phyloP scores from a whole-genome alignment of 2,797 vertebrate genomes.

The Phrynocephalus forsythii region DNA sequence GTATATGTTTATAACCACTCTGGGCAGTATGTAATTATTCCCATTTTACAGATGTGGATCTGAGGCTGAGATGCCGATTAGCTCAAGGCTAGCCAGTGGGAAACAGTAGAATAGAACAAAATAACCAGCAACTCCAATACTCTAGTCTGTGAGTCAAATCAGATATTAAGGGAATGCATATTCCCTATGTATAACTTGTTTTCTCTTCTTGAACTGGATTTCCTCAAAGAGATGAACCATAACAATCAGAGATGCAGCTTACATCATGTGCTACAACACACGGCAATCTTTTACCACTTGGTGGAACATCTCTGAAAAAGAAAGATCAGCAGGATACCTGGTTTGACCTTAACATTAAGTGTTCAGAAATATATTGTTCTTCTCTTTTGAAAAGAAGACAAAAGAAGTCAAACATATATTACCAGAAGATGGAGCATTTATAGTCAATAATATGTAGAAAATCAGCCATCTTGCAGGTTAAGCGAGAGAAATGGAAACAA shows the following conservation, averaged over 20 bases:
- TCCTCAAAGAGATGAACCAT: too few species aligned
- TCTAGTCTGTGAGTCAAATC: neutral
- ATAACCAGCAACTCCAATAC: neutral
- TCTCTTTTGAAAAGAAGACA: neutral
- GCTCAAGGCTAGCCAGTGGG: neutral
- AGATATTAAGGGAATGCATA: too few species aligned
- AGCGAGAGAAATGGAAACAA: neutral
- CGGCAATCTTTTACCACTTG: too few species aligned
- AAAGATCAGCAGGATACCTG: neutral
- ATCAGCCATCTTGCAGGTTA: neutral
- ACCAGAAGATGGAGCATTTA: neutral
- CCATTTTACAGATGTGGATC: conserved; percentile 11
- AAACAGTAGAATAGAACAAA: neutral
- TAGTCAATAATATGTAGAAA: neutral
- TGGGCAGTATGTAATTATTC: conserved; percentile 8
- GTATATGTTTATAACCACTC: neutral
- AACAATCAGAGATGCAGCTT: too few species aligned
- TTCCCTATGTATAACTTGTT: too few species aligned
- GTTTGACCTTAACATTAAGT: neutral
- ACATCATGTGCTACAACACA: too few species aligned
- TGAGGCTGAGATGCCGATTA: neutral
- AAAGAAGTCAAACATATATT: neutral
- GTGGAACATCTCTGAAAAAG: too few species aligned
- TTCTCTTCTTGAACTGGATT: too few species aligned
- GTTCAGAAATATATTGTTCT: neutral